Conservation (phyloP, 2,888 invertebrate species). For the Dexiosoma caninum region DNA sequence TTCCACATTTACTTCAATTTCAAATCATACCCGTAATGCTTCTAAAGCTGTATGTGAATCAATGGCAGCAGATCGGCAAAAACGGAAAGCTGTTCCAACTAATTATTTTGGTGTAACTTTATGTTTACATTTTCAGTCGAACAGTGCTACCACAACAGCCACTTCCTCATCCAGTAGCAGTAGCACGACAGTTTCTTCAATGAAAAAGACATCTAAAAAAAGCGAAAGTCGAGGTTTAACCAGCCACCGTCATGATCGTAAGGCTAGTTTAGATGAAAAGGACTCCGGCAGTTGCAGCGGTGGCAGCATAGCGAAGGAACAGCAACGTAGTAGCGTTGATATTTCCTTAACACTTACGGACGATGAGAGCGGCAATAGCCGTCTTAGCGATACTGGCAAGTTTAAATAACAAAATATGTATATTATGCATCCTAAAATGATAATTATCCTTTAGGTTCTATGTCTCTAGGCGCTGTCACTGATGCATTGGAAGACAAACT, state of each 20-base stretch:
- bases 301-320: slow-evolving; percentile 68
- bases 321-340: slow-evolving; percentile 74
- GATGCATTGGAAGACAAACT: slow-evolving; percentile 84
- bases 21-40: slow-evolving; percentile 53
- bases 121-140: slow-evolving; percentile 76
- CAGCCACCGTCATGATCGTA: slow-evolving; percentile 68
- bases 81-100: slow-evolving; percentile 72
- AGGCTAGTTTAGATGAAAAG: slow-evolving; percentile 73
- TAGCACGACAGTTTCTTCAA: slow-evolving; percentile 60
- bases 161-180: slow-evolving; percentile 68
- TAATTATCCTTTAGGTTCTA: slow-evolving; percentile 80
- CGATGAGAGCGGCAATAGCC: slow-evolving; percentile 75
- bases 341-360: slow-evolving; percentile 75
- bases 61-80: slow-evolving; percentile 67
- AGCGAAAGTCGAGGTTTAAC: slow-evolving; percentile 64
- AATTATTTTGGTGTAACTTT: slow-evolving; percentile 75
- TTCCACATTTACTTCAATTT: slow-evolving; percentile 63
- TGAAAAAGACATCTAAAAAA: slow-evolving; percentile 64
- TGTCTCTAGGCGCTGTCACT: slow-evolving; percentile 90
- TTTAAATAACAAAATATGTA: neutral
- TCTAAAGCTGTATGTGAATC: slow-evolving; percentile 48
- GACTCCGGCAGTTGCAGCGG: slow-evolving; percentile 70
- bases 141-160: slow-evolving; percentile 60
- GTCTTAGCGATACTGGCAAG: slow-evolving; percentile 76
- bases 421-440: neutral